Evolutionary conservation across 2,888 invertebrate species (phyloP).

Genomic region (Blastobasis adustella): DNA sequence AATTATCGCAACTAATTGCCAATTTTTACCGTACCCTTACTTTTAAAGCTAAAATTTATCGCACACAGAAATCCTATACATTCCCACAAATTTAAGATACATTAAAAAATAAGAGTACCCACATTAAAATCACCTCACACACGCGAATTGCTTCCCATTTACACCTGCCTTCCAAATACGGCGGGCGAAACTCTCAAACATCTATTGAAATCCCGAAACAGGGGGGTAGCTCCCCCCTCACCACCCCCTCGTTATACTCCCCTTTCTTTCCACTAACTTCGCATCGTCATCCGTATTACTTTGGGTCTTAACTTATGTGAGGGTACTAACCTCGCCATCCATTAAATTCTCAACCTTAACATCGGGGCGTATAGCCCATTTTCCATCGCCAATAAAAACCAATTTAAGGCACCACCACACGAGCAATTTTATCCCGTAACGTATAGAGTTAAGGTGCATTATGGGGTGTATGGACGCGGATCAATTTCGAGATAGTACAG

Average conservation of each 20-base stretch:
- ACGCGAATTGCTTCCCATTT: not conserved
- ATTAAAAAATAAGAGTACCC: too few species aligned
- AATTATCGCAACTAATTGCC: too few species aligned
- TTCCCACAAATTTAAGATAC: too few species aligned
- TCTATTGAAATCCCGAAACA: conserved; percentile 74
- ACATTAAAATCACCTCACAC: too few species aligned
- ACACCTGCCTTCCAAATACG: conserved; percentile 45
- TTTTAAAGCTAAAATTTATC: too few species aligned
- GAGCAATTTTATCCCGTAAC: conserved; percentile 29
- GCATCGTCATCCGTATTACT: conserved; percentile 74
- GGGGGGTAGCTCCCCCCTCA: conserved; percentile 42
- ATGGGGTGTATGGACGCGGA: conserved; percentile 35
- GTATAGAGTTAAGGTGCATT: conserved; percentile 13
- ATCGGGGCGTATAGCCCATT: conserved; percentile 13
- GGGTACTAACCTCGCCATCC: conserved; percentile 29
- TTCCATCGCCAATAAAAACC: conserved; percentile 34
- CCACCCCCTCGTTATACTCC: conserved; percentile 59
- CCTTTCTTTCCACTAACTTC: conserved; percentile 73
- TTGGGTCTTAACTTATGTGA: conserved; percentile 71
- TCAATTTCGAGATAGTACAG: conserved; percentile 72
- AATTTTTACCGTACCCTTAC: too few species aligned
- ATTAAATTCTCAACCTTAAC: conserved; percentile 24
- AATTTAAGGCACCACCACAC: conserved; percentile 35
- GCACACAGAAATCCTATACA: too few species aligned
- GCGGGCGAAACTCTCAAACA: conserved; percentile 62